A percentile compares a stretch with the other conserved stretches of the same genome.
These are phyloP conservation scores for Diceros bicornis DNA, from an alignment of 2,797 vertebrate species.

Conservation along the genomic window DNA sequence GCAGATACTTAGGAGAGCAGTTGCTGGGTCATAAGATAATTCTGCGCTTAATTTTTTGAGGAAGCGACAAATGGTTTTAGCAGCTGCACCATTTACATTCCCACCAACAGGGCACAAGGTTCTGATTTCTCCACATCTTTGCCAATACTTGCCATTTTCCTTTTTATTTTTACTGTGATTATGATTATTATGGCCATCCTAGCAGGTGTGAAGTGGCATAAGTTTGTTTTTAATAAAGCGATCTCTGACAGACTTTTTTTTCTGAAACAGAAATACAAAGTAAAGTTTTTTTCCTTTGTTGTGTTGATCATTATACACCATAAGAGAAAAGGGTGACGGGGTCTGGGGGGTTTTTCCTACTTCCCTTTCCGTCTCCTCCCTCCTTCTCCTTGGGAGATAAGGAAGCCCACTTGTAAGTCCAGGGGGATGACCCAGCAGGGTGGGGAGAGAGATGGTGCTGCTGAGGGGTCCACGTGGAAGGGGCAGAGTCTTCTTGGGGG, in stretches of 20 bases:
- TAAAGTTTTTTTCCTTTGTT: neutral
- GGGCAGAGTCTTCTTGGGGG: neutral
- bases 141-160: neutral
- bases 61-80: neutral
- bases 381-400: neutral
- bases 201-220: neutral
- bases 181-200: neutral
- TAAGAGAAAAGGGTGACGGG: neutral
- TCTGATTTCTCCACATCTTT: neutral
- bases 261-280: neutral
- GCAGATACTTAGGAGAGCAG: neutral
- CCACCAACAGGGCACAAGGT: neutral
- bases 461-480: neutral
- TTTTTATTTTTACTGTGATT: neutral
- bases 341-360: neutral
- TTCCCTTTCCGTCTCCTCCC: neutral
- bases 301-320: neutral
- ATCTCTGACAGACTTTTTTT: neutral
- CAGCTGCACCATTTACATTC: neutral
- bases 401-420: neutral
- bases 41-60: neutral
- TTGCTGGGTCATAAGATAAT: neutral
- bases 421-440: no score
- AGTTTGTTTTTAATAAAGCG: neutral
- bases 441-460: neutral